phyloP scores from a whole-genome alignment of 2,113 vertebrate genomes.

The Ptychochromis oligacanthus region DNA sequence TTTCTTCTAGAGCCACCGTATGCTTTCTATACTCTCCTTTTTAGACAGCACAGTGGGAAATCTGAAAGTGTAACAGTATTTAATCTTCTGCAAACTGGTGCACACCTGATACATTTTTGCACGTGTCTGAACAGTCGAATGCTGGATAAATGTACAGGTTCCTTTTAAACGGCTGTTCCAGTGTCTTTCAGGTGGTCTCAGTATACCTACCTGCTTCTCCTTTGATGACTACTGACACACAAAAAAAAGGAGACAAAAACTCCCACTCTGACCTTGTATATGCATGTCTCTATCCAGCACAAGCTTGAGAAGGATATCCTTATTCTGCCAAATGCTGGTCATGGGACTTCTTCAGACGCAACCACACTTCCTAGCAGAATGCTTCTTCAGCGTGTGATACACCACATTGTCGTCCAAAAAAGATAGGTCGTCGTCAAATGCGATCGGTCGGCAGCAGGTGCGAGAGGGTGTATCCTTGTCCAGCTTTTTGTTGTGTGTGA shows the following conservation, averaged over 20 bases:
- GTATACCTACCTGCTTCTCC: constrained; percentile 22
- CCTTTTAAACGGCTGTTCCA: not conserved
- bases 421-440: constrained; percentile 95
- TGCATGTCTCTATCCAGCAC: constrained; percentile 23
- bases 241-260: not conserved
- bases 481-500: constrained; percentile 94
- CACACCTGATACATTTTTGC: constrained; percentile 15
- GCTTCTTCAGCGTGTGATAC: constrained; percentile 97
- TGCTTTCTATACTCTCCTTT: constrained; percentile 32
- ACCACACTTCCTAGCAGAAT: constrained; percentile 95
- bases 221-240: constrained; percentile 7
- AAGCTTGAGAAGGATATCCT: constrained; percentile 35
- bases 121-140: constrained; percentile 14
- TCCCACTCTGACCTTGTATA: constrained; percentile 13
- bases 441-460: constrained; percentile 93
- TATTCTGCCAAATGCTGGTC: not conserved
- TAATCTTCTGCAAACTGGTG: constrained; percentile 19
- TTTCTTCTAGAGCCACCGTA: constrained; percentile 21
- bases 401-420: constrained; percentile 95
- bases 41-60: constrained; percentile 19
- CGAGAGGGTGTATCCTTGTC: constrained; percentile 88
- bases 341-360: constrained; percentile 84
- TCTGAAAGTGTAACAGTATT: constrained; percentile 48
- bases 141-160: constrained; percentile 5
- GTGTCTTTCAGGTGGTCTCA: not conserved